Base-by-base conservation (phyloP, 2,113 vertebrate species). In the Callithrix jacchus region DNA sequence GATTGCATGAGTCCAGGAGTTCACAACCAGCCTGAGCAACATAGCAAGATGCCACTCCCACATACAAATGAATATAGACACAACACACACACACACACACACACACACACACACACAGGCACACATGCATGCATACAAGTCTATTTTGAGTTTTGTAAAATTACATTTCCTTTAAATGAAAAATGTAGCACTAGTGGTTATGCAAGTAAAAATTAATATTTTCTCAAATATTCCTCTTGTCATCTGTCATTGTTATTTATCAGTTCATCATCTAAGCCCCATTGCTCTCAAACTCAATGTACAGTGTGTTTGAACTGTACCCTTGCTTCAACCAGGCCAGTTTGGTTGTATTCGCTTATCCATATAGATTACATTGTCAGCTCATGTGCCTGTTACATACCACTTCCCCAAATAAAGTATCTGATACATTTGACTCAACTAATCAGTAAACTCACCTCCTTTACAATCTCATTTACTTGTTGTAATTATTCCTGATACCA, bases 401-500 rank as follows among this genome's bases (percentile, higher is more conserved):
- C 30, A 42, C 14, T 87, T 64, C 27, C 37, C 10, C 42, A 85
- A 88, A 88, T 88, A 52, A 71, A 88, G 85, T 85, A 80, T 56
- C 21, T 47, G 35, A 21, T 85, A 45, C 52, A 52, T 93, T 71
- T 54, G 58, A 71, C 49, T 94, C 66, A 81, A 40, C 37, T 95
- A 47, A 87, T 82, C 45, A 86, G 40, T 74, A 11, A 21, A 42
- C n/a, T 95, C 96, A 91, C 45, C 27, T 96, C 52, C 58, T 96
- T 86, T 79, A 91, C 25, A 83, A 27, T 91, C 40, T 77, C 86
- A 52, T 83, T 96, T 88, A 52, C 56, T 54, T 52, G 32, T 94
- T 93, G 6, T 95, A 91, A 87, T 95, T 91, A 68, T 88, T 95
- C 52, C 68, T 68, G 16, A 93, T 83, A 25, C 18, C n/a, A 96